Conservation (phyloP, 2,888 invertebrate genomes). For the Opisthograptis luteolata region DNA sequence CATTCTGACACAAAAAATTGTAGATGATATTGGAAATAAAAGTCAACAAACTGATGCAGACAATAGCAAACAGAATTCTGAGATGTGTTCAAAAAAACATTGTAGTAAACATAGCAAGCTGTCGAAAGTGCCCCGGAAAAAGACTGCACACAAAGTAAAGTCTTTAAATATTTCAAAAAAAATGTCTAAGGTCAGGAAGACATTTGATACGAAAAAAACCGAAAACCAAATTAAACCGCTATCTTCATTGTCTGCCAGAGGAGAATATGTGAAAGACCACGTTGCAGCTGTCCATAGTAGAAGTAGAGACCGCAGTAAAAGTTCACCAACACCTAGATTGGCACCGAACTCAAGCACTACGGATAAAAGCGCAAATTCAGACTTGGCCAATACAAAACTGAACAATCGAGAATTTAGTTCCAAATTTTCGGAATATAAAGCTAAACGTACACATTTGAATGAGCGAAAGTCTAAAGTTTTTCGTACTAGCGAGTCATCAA, state of each 20-base stretch:
- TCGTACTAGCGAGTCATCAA: slow-evolving; percentile 12
- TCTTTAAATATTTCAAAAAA: slow-evolving; percentile 72
- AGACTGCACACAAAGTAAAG: slow-evolving; percentile 70
- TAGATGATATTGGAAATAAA: slow-evolving; percentile 43
- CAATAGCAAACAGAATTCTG: slow-evolving; percentile 21
- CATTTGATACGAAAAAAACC: slow-evolving; percentile 5
- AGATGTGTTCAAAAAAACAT: slow-evolving; percentile 15
- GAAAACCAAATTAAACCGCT: slow-evolving; percentile 28
- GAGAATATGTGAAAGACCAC: slow-evolving; percentile 34
- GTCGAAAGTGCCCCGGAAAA: slow-evolving; percentile 46
- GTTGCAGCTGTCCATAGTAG: slow-evolving; percentile 20
- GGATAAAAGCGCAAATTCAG: slow-evolving; percentile 32
- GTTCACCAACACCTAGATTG: slow-evolving; percentile 53
- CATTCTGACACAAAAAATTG: slow-evolving; percentile 57
- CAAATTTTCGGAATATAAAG: slow-evolving; percentile 18
- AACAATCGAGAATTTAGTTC: slow-evolving; percentile 3
- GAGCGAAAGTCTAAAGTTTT: slow-evolving; percentile 3
- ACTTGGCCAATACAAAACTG: slow-evolving; percentile 15
- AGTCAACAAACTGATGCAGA: slow-evolving; percentile 8
- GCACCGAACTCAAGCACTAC: slow-evolving; percentile 24
- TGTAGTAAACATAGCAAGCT: slow-evolving; percentile 25
- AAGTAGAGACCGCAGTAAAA: slow-evolving; percentile 48
- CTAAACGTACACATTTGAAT: slow-evolving; percentile 5
- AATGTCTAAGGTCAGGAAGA: slow-evolving; percentile 43
- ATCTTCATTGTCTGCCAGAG: slow-evolving; percentile 47